Evolutionary conservation across 2,113 vertebrate genomes (phyloP), one percentile per base, ranked within the genome.

Genomic region (Pyrgilauda ruficollis): DNA sequence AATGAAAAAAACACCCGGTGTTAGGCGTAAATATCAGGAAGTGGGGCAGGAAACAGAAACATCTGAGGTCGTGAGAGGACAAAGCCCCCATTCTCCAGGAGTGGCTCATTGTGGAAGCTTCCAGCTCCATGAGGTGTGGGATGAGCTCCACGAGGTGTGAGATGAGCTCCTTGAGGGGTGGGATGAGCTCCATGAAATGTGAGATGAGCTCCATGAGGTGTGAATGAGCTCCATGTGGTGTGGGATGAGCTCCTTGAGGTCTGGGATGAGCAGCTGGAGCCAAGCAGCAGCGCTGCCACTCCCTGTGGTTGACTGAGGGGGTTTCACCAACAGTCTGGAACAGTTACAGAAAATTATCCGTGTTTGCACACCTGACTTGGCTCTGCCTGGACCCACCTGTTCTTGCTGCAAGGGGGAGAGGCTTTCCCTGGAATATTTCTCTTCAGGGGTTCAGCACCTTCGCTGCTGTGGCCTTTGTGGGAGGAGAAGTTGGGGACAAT

Each of bases 1-100:
- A 88, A 74, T 2, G 0, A 15, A 12, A 27, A 12, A 21, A 33
- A 11, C 17, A 62, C 24, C 1, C 3, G 4, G 2, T 20, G 5
- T 30, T 46, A 33, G 31, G 2, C 37, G 35, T 59, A 44, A 76
- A 63, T 41, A 14, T 15, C 0, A 1, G 47, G 61, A 88, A 33
- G 4, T 15, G 59, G 61, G 43, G 58, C 23, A 50, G 35, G 44
- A 59, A 63, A 80, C 1, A 35, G 41, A 59, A 23, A 2, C 0
- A 3, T 7, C 33, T 70, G 79, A 68, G 59, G 66, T 56, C 31
- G n/a, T 39, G 37, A 49, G 39, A 49, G 7, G 55, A 11, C 16
- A 75, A 62, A 92, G 27, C 6, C 46, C 64, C 56, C 41, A 7
- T 73, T 81, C 33, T 35, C 33, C 78, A n/a, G 27, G 35, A 22